Evolutionary conservation across 1,140 invertebrate species (phyloP).

Genomic region (Nebria ingens): DNA sequence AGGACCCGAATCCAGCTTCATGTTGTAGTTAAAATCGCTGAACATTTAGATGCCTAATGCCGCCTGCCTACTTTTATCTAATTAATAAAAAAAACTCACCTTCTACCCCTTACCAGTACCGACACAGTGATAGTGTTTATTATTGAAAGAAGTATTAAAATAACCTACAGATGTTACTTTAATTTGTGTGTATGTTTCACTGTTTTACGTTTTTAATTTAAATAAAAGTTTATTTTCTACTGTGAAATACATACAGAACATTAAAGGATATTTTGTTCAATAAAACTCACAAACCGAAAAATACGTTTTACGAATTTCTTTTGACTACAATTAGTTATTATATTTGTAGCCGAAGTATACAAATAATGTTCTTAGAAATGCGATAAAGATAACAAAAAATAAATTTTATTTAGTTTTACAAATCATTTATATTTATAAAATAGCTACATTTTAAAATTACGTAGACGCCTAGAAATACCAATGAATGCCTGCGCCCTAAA

Average conservation of each 20-base stretch:
- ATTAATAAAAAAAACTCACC: too few species aligned
- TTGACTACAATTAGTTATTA: too few species aligned
- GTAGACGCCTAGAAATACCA: too few species aligned
- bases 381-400: too few species aligned
- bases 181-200: conserved; percentile 1
- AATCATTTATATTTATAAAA: too few species aligned
- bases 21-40: conserved; percentile 64
- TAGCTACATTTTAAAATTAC: too few species aligned
- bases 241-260: conserved; percentile 1
- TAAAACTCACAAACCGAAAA: too few species aligned
- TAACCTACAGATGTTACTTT: neutral
- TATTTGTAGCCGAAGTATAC: too few species aligned
- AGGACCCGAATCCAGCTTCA: conserved; percentile 71
- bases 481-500: too few species aligned
- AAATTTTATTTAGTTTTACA: too few species aligned
- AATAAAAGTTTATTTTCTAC: neutral
- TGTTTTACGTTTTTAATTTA: neutral
- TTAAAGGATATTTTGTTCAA: neutral
- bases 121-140: neutral
- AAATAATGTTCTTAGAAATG: too few species aligned
- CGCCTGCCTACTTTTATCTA: neutral
- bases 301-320: too few species aligned
- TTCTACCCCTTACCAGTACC: neutral
- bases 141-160: neutral
- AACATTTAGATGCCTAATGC: neutral